Base-by-base conservation (phyloP, 2,888 invertebrate species). In the Polydesmus complanatus region DNA sequence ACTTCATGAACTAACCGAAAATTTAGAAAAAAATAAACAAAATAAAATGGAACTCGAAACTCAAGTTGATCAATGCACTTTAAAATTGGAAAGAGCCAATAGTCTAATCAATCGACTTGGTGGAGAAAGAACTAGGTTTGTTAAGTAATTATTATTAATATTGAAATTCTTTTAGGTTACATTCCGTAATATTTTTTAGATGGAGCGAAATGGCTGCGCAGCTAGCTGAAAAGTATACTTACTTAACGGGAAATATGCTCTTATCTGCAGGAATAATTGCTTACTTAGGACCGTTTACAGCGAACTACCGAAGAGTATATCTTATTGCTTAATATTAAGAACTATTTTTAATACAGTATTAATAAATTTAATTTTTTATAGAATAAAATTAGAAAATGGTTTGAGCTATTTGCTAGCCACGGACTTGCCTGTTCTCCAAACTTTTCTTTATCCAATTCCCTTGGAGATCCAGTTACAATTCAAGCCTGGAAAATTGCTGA, bases 201-300 rank as follows among this genome's bases (percentile, higher is more conserved):
- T 95, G 93, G 94, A 84, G 83, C 5, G 73, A 77, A 55, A 86
- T 85, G 19, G 90, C 90, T 2, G 81, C 81, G 68, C 81, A 82
- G 68, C 78, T 93, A 52, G 87, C 88, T 72, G 73, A 74, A 1
- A 78, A 84, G 57, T 90, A 83, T 70, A 86, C 91, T 72, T 84
- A 86, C 70, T 77, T 94, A 64, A 86, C 90, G 0, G 94, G 94
- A 0, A 93, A 94, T 74, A 86, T 93, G 67, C 77, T 94, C 19
- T 80, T 94, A 27, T 90, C 92, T 0, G 84, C 93, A 0, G 93
- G 88, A 21, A 82, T 91, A 50, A 91, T 94, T 66, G 87, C 92
- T 0, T 94, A 94, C 74, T 78, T 94, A 58, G 85, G 91, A 0
- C 86, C 92, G 0, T 88, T 91, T 68, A 89, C 88, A 3, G 79